Conservation (phyloP, 2,797 vertebrate genomes). For the Hirundo rustica region DNA sequence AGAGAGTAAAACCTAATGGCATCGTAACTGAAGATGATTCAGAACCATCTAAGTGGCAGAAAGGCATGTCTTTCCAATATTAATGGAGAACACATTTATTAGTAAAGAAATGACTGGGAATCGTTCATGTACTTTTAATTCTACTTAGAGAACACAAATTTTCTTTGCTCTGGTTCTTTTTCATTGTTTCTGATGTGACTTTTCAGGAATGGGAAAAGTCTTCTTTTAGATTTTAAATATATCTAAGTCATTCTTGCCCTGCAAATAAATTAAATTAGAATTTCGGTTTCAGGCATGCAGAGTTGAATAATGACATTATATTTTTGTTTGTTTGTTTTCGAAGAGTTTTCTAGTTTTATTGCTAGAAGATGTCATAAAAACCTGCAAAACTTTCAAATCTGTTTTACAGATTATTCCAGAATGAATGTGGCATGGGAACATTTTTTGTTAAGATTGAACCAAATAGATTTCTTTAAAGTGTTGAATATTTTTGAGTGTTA, state of each 20-base stretch:
- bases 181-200: background rate
- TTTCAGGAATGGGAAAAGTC: background rate
- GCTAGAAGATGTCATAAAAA: background rate
- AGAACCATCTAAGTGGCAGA: background rate
- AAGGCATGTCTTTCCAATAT: background rate
- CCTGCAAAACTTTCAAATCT: background rate
- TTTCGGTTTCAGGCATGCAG: background rate
- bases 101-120: background rate
- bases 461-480: background rate
- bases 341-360: background rate
- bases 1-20: background rate
- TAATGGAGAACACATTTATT: background rate
- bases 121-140: background rate
- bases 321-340: background rate
- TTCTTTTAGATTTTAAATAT: background rate
- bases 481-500: background rate
- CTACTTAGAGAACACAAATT: background rate
- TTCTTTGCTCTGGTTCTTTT: background rate
- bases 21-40: background rate
- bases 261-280: background rate
- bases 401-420: background rate
- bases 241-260: background rate
- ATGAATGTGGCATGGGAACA: background rate
- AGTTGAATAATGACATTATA: background rate
- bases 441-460: background rate